Evolutionary conservation across 2,797 vertebrate genomes (phyloP).

Genomic region (Antrozous pallidus): DNA sequence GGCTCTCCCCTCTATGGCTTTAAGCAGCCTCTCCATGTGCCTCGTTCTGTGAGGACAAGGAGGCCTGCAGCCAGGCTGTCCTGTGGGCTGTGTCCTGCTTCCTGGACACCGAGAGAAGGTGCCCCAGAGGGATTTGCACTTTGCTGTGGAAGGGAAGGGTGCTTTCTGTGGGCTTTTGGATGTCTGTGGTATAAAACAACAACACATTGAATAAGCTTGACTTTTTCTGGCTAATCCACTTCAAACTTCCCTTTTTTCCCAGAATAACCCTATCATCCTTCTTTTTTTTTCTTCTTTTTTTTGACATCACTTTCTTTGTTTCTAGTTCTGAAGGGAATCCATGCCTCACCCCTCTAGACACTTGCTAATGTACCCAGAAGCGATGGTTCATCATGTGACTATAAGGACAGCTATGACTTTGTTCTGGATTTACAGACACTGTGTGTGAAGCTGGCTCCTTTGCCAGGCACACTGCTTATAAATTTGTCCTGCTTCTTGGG

Average conservation of each 20-base stretch:
- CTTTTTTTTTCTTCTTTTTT: conserved; percentile 21
- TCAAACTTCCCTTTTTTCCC: background rate
- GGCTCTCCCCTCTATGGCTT: background rate
- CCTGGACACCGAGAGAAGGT: conserved; percentile 17
- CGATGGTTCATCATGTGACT: background rate
- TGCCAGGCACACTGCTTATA: conserved; percentile 64
- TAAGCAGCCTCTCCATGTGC: background rate
- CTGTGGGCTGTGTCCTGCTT: background rate
- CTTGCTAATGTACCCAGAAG: conserved; percentile 35
- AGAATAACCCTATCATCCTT: background rate
- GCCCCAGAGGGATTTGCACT: conserved; percentile 32
- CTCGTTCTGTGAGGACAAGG: conserved; percentile 4
- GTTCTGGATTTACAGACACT: conserved; percentile 61
- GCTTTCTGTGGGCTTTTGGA: conserved; percentile 14
- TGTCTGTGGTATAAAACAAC: background rate
- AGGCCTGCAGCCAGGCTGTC: background rate
- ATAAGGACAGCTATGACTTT: conserved; percentile 66
- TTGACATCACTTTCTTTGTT: background rate
- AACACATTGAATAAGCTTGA: background rate
- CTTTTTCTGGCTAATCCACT: background rate
- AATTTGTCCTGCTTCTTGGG: conserved; percentile 53
- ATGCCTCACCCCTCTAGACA: background rate
- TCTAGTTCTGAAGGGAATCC: background rate
- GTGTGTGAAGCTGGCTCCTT: conserved; percentile 59
- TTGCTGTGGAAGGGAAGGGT: conserved; percentile 56